A percentile compares a stretch with the other conserved stretches of the same genome.
These are phyloP conservation scores for Pteromalus puparum DNA, from an alignment of 1,140 invertebrate genomes.

Conservation along the genomic window DNA sequence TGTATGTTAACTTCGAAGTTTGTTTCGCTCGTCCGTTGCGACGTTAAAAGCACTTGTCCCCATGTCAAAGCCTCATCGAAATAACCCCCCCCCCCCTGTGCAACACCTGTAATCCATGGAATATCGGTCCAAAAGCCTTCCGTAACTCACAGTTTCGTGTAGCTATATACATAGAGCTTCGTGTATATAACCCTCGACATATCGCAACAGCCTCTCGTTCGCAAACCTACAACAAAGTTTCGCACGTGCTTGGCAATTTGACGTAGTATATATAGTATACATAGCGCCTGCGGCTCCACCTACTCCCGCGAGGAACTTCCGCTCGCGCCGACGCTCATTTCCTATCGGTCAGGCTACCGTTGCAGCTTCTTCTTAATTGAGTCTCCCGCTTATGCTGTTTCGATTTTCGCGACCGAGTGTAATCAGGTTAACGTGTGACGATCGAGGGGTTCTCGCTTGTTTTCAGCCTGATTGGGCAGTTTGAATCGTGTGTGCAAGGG, in stretches of 20 bases:
- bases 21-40: no score
- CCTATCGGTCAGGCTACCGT: conserved; percentile 64
- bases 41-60: no score
- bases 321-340: conserved; percentile 53
- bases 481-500: no score
- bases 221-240: conserved; percentile 52
- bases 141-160: not conserved
- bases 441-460: not conserved
- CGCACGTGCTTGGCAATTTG: conserved; percentile 59
- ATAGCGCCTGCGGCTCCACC: conserved; percentile 59
- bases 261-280: no score
- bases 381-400: not conserved
- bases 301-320: conserved; percentile 51
- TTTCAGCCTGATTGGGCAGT: no score
- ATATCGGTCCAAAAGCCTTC: not conserved
- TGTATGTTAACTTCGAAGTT: no score
- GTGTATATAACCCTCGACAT: not conserved
- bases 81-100: no score
- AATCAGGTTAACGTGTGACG: no score
- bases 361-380: conserved; percentile 61
- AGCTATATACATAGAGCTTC: no score
- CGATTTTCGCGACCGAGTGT: conserved; percentile 2
- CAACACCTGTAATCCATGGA: not conserved
- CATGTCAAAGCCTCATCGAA: not conserved
- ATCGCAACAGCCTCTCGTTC: conserved; percentile 18